Percentiles rank a stretch among this genome's conserved stretches.
Conservation (phyloP, 1,140 invertebrate species). For the Andricus grossulariae region DNA sequence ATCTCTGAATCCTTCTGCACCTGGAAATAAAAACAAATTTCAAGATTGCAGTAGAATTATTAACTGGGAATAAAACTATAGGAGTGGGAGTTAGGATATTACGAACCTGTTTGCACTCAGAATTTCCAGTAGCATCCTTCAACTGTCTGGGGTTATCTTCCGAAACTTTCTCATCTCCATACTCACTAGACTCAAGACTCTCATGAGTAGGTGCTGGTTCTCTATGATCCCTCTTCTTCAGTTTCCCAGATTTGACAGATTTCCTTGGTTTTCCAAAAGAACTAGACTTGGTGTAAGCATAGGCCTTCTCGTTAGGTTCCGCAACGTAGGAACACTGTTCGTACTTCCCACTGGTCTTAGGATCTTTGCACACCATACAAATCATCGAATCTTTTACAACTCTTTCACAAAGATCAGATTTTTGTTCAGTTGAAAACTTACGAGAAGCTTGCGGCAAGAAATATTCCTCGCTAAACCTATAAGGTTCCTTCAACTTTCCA, state of each 20-base stretch:
- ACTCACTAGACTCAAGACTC: background rate
- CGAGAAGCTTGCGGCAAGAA: slow-evolving; percentile 58
- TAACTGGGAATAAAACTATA: background rate
- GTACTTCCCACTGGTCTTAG: slow-evolving; percentile 83
- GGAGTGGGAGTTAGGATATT: background rate
- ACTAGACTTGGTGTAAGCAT: slow-evolving; percentile 74
- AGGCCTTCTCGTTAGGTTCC: slow-evolving; percentile 80
- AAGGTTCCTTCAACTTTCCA: slow-evolving; percentile 31
- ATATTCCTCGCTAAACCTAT: slow-evolving; percentile 64
- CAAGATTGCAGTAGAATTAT: background rate
- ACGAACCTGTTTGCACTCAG: background rate
- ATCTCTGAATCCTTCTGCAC: slow-evolving; percentile 79
- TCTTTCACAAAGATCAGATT: slow-evolving; percentile 76
- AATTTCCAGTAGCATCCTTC: background rate
- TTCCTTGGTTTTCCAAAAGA: slow-evolving; percentile 48
- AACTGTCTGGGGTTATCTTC: background rate
- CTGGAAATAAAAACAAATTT: slow-evolving; percentile 68
- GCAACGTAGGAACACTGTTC: slow-evolving; percentile 83
- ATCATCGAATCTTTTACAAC: slow-evolving; percentile 81
- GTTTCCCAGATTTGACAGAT: too few species aligned
- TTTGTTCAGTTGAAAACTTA: slow-evolving; percentile 51
- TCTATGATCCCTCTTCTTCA: slow-evolving; percentile 1
- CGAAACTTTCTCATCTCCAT: background rate
- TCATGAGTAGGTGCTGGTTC: slow-evolving; percentile 3
- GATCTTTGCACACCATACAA: slow-evolving; percentile 82